A percentile compares a stretch with the other conserved stretches of the same genome.
phyloP scores from a whole-genome alignment of 1,140 invertebrate genomes.

The Sminthurinus signatus region DNA sequence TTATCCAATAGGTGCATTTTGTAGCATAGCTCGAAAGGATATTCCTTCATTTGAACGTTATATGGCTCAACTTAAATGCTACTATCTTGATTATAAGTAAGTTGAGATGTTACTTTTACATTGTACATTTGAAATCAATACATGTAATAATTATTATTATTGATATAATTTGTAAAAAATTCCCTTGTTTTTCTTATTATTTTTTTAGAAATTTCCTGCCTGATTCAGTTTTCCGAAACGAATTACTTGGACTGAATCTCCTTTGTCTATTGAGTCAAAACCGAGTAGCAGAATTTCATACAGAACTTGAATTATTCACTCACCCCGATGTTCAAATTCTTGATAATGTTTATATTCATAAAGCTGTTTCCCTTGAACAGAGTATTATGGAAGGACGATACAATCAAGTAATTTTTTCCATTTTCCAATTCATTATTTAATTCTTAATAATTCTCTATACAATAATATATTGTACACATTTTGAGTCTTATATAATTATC shows the following conservation, averaged over 20 bases:
- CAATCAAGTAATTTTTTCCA: slow-evolving; percentile 90
- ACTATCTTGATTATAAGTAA: slow-evolving; percentile 94
- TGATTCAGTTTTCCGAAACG: slow-evolving; percentile 91
- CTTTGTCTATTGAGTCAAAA: slow-evolving; percentile 94
- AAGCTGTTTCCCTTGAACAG: slow-evolving; percentile 93
- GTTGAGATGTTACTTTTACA: slow-evolving; percentile 43
- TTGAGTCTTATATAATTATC: neutral
- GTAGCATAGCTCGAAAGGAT: slow-evolving; percentile 84
- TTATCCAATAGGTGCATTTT: slow-evolving; percentile 94
- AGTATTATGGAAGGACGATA: slow-evolving; percentile 99
- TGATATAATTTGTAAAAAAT: no score
- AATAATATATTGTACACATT: slow-evolving; percentile 6
- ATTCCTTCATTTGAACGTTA: slow-evolving; percentile 92
- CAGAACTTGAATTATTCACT: slow-evolving; percentile 90
- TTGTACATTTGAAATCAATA: no score
- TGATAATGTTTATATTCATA: slow-evolving; percentile 87
- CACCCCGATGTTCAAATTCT: slow-evolving; percentile 62
- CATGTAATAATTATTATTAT: no score
- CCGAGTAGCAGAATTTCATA: slow-evolving; percentile 96
- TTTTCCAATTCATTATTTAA: no score
- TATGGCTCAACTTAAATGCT: slow-evolving; percentile 93
- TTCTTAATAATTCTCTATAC: no score
- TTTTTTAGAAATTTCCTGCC: slow-evolving; percentile 63
- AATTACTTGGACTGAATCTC: slow-evolving; percentile 89
- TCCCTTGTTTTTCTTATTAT: no score